These are phyloP conservation scores for Asobara japonica DNA, from an alignment of 1,140 invertebrate species.

Conservation along the genomic window DNA sequence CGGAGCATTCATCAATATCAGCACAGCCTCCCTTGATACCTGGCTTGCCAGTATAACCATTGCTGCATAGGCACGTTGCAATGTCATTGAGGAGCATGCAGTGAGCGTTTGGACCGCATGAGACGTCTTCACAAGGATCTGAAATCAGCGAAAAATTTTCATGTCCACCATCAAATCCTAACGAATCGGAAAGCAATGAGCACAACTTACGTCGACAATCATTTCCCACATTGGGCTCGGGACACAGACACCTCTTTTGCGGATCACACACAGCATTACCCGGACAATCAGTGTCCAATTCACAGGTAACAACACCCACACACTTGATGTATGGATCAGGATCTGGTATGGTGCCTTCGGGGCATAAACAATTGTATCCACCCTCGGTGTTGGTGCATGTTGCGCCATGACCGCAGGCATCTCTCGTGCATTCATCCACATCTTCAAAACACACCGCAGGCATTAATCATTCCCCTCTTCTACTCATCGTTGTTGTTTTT, in stretches of 20 bases:
- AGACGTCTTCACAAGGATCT: conserved; percentile 90
- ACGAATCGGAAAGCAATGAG: not conserved
- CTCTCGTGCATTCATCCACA: conserved; percentile 82
- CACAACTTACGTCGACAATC: conserved; percentile 85
- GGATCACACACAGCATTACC: conserved; percentile 88
- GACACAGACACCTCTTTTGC: conserved; percentile 83
- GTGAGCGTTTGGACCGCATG: conserved; percentile 87
- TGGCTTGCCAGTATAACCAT: conserved; percentile 78
- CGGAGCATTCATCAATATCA: conserved; percentile 87
- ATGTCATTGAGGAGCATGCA: conserved; percentile 86
- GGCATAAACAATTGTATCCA: conserved; percentile 82
- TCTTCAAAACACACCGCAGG: conserved; percentile 63
- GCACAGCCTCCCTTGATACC: conserved; percentile 78
- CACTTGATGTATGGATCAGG: conserved; percentile 83
- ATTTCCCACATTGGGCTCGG: conserved; percentile 89
- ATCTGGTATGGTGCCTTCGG: conserved; percentile 81
- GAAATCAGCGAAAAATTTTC: conserved; percentile 34
- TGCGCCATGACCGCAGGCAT: conserved; percentile 81
- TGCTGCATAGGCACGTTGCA: conserved; percentile 84
- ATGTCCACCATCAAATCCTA: not conserved
- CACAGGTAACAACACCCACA: conserved; percentile 82
- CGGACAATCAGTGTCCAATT: conserved; percentile 80
- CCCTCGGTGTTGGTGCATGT: conserved; percentile 83
- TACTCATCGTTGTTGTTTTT: no score
- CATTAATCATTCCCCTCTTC: conserved; percentile 1